A percentile compares a stretch with the other conserved stretches of the same genome.
These are phyloP conservation scores for Sphaeramia orbicularis DNA, from an alignment of 2,797 vertebrate genomes.

Conservation along the genomic window DNA sequence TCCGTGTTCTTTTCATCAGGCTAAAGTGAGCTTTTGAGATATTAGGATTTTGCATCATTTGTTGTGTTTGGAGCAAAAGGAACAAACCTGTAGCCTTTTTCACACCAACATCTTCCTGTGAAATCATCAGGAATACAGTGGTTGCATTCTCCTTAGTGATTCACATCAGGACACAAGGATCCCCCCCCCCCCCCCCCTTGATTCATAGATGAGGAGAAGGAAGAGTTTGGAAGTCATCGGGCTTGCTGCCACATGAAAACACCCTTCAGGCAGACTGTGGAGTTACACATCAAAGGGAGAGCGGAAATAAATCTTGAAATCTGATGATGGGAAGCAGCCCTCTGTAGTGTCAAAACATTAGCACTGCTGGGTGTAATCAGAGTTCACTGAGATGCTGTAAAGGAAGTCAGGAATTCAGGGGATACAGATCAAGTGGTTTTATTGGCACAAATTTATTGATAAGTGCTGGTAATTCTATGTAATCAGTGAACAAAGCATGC, in stretches of 20 bases:
- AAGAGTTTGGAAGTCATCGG: conserved; percentile 45
- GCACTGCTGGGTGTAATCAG: conserved; percentile 56
- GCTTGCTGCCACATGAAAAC: conserved; percentile 56
- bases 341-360: conserved; percentile 36
- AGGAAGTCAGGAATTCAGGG: conserved; percentile 25
- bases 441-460: conserved; percentile 31
- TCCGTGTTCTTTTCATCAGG: conserved; percentile 48
- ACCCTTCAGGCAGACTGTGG: conserved; percentile 57
- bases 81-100: conserved; percentile 14
- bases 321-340: conserved; percentile 54
- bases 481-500: conserved; percentile 1
- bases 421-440: background rate
- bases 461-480: conserved; percentile 12
- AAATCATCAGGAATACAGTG: conserved; percentile 25
- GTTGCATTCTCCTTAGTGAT: conserved; percentile 37
- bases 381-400: conserved; percentile 43
- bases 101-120: conserved; percentile 1
- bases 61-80: conserved; percentile 12
- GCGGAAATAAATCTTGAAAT: conserved; percentile 60
- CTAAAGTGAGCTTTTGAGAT: conserved; percentile 32
- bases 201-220: no score
- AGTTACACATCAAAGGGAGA: conserved; percentile 67
- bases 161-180: conserved; percentile 12
- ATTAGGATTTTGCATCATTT: conserved; percentile 24
- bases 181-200: no score